phyloP scores from a whole-genome alignment of 2,113 vertebrate species.

The Leptodactylus fuscus region DNA sequence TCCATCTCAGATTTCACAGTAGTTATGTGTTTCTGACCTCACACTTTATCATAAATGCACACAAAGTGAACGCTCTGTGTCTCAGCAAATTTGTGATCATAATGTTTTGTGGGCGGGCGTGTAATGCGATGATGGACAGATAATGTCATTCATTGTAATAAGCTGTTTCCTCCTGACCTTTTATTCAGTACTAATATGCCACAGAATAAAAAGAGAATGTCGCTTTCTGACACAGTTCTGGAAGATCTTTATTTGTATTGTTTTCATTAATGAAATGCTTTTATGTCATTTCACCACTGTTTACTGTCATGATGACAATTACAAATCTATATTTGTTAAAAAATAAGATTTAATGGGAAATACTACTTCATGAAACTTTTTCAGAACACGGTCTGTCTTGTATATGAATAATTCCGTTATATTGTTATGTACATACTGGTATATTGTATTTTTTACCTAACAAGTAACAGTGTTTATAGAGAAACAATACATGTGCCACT shows the following conservation, averaged over 20 bases:
- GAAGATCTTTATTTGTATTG: constrained; percentile 12
- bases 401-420: neutral
- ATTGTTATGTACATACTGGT: neutral
- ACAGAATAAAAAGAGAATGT: constrained; percentile 35
- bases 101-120: constrained; percentile 34
- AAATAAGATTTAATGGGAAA: neutral
- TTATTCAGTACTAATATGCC: constrained; percentile 25
- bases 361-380: neutral
- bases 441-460: neutral
- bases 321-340: neutral
- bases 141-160: constrained; percentile 67
- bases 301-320: neutral
- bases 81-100: constrained; percentile 27
- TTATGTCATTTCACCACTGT: neutral
- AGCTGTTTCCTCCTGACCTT: constrained; percentile 65
- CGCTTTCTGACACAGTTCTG: constrained; percentile 12
- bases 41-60: constrained; percentile 9
- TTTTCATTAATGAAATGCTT: neutral
- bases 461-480: too few relatives aligned
- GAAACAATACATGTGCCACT: too few relatives aligned
- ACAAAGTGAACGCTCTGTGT: constrained; percentile 14
- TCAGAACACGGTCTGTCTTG: neutral
- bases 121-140: constrained; percentile 61
- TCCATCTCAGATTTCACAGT: neutral
- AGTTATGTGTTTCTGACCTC: constrained; percentile 2